Evolutionary conservation across 2,888 invertebrate species (phyloP).

Genomic region (Agriotes lineatus): DNA sequence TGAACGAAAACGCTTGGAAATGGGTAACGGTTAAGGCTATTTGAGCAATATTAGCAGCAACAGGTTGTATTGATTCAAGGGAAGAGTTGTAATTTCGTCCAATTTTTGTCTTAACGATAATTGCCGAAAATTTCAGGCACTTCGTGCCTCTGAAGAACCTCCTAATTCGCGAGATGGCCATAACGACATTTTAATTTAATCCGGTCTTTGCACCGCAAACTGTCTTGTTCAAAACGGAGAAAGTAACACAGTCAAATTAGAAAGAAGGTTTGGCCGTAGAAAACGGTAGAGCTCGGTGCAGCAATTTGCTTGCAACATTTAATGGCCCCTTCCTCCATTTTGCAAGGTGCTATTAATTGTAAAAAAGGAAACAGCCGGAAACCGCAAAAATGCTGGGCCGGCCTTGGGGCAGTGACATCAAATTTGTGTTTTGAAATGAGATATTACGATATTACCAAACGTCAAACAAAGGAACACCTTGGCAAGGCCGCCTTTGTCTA

Average conservation of each 20-base stretch:
- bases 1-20: not conserved
- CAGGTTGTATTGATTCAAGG: conserved; percentile 1
- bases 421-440: not conserved
- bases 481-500: not conserved
- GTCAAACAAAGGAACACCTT: conserved; percentile 10
- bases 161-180: conserved; percentile 1
- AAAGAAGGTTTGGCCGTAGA: conserved; percentile 4
- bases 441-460: conserved; percentile 8
- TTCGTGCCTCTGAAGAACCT: not conserved
- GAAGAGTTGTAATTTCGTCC: not conserved
- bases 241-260: conserved; percentile 12
- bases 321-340: not conserved
- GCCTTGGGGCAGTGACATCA: not conserved
- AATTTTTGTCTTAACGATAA: not conserved
- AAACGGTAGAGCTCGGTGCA: conserved; percentile 6
- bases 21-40: conserved; percentile 3
- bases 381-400: not conserved
- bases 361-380: not conserved
- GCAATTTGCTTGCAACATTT: not conserved
- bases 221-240: conserved; percentile 10
- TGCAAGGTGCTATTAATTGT: not conserved
- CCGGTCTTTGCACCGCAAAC: conserved; percentile 4
- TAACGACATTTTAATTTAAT: conserved; percentile 18
- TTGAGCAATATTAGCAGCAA: not conserved
- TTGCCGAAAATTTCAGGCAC: not conserved